Evolutionary conservation across 1,140 invertebrate species (phyloP), one percentile per base, ranked within the genome.

Genomic region (Leptoteleia sp.): DNA sequence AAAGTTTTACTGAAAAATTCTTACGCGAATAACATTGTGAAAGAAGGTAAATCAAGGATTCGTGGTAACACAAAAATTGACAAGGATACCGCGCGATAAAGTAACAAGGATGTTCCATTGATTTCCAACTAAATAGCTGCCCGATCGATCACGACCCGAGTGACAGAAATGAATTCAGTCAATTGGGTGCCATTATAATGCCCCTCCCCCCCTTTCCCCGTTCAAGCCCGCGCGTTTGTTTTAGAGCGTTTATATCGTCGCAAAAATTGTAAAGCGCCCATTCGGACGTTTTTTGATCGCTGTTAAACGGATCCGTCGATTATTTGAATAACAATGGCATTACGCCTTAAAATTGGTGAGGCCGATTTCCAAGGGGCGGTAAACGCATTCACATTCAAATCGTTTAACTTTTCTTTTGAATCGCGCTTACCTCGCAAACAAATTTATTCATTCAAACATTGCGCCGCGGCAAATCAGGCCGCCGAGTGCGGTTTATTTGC

Each of bases 261-360:
- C n/a, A n/a, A n/a, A n/a, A n/a, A n/a, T n/a, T n/a, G n/a, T n/a
- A n/a, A n/a, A n/a, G 48, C 55, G 33, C 16, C 15, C 55, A 55
- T 59, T 62, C 59, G 62, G 72, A n/a, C n/a, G n/a, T n/a, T n/a
- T n/a, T n/a, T n/a, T n/a, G n/a, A n/a, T n/a, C n/a, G n/a, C 54
- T 64, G 22, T 68, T 68, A 54, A 75, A 61, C 27, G 62, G 31
- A 62, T 57, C 48, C 13, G 22, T 8, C 38, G 61, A 52, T 17
- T 16, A 87, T 87, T 87, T 85, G 84, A 87, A 87, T 87, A 83
- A 87, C 83, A 87, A 87, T 87, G n/a, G 73, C 59, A 81, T 83
- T 82, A 79, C 35, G 67, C n/a, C n/a, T 61, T 64, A 50, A 76
- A 62, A 65, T 76, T 71, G 68, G 16, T 9, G 16, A 35, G 55